Evolutionary conservation across 2,113 vertebrate species (phyloP), one percentile per base, ranked within the genome.

Genomic region (Muntiacus reevesi): DNA sequence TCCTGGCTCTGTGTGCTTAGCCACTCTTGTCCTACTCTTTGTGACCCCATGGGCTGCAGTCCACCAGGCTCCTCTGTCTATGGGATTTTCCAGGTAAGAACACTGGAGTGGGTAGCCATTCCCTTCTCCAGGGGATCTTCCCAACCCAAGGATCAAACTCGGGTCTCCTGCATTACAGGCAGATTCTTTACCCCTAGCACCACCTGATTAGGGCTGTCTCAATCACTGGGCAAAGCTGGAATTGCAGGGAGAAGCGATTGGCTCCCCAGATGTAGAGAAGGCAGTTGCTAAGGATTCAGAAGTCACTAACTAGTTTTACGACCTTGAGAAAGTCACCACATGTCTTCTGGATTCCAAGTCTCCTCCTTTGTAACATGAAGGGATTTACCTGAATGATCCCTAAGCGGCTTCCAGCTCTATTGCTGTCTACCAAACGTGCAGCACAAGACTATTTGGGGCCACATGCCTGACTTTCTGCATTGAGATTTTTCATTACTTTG

Each of bases 281-380:
- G 54, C 50, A 52, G 33, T 27, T 88, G 64, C 91, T 84, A 94
- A 88, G 23, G 60, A 57, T 59, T 83, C 25, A 2, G 43, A 95
- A 96, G 88, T 93, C 88, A 50, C 50, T 92, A 78, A 96, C 54
- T 52, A 78, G 50, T 71, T 74, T 1, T 23, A 54, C 21, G 97
- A 97, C 97, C 95, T 97, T 97, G 91, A 97, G 10, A 59, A 88
- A 86, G 88, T 91, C 88, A 45, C 59, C 21, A 2, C 16, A 82
- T 55, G 85, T 86, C 52, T 82, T 97, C 36, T 6, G 19, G 10
- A 30, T 52, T 87, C 85, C 40, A 57, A 67, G 55, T 55, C 28
- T 96, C 52, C 74, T 67, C 40, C 28, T 96, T 50, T 91, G 87
- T 91, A 86, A 64, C 27, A 36, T 45, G 62, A 84, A 91, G 85